Conservation (phyloP, 1,140 invertebrate species). For the Macrostomum lignano region DNA sequence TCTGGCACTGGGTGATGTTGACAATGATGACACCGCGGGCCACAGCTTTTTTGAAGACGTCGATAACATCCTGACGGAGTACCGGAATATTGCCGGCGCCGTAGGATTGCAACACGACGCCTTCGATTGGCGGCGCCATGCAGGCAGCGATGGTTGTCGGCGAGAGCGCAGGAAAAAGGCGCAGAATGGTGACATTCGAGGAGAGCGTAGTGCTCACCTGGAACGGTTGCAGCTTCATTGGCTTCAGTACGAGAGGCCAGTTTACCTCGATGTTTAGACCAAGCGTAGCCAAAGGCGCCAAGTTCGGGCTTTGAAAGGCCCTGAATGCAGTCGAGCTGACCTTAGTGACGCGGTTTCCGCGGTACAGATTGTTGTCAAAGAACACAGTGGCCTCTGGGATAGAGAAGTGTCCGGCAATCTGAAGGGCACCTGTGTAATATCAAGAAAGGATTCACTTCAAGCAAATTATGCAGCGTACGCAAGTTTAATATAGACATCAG, state of each 20-base stretch:
- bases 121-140: slow-evolving; percentile 49
- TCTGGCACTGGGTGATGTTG: slow-evolving; percentile 62
- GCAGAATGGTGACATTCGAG: slow-evolving; percentile 50
- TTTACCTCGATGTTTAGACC: slow-evolving; percentile 33
- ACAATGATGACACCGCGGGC: slow-evolving; percentile 55
- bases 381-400: slow-evolving; percentile 51
- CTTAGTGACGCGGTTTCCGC: slow-evolving; percentile 68
- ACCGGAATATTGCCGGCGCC: slow-evolving; percentile 67
- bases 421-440: slow-evolving; percentile 47
- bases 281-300: slow-evolving; percentile 45
- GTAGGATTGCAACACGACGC: slow-evolving; percentile 64
- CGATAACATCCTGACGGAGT: slow-evolving; percentile 48
- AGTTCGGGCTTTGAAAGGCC: slow-evolving; percentile 70
- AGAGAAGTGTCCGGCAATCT: slow-evolving; percentile 60
- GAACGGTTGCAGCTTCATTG: slow-evolving; percentile 35
- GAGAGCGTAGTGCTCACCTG: slow-evolving; percentile 45
- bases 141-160: slow-evolving; percentile 45
- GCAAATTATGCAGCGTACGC: too few relatives aligned
- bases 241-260: background rate
- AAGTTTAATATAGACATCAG: too few relatives aligned
- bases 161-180: slow-evolving; percentile 66
- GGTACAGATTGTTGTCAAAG: slow-evolving; percentile 14
- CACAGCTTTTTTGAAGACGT: slow-evolving; percentile 41
- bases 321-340: slow-evolving; percentile 44
- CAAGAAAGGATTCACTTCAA: too few relatives aligned